Conservation (phyloP, 1,140 invertebrate genomes). For the Nixonia krombeini region DNA sequence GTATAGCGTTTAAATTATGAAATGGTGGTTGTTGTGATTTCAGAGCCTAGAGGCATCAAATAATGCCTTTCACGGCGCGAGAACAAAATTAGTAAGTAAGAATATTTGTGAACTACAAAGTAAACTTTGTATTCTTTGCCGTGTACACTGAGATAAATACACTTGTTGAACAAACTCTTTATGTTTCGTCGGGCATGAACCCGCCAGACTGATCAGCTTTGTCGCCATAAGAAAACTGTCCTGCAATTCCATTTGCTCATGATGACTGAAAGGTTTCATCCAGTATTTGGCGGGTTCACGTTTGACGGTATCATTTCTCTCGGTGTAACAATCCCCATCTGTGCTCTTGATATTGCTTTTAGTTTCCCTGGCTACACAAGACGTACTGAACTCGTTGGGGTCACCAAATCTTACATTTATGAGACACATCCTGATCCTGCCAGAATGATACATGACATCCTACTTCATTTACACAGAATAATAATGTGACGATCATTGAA, state of each 20-base stretch:
- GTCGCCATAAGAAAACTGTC: too few relatives aligned
- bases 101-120: constrained; percentile 69
- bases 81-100: constrained; percentile 74
- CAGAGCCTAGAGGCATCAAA: constrained; percentile 73
- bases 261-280: too few relatives aligned
- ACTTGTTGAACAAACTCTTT: constrained; percentile 22
- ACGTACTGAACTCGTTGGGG: constrained; percentile 15
- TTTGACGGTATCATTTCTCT: constrained; percentile 41
- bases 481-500: constrained; percentile 32
- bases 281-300: neutral
- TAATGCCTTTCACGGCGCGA: constrained; percentile 73
- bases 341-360: constrained; percentile 45
- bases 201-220: neutral
- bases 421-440: constrained; percentile 10
- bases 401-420: constrained; percentile 19
- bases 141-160: constrained; percentile 36
- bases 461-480: constrained; percentile 39
- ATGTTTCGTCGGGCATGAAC: neutral
- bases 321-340: constrained; percentile 26
- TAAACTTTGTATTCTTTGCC: constrained; percentile 54
- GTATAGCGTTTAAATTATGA: constrained; percentile 49
- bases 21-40: constrained; percentile 72
- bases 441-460: constrained; percentile 13
- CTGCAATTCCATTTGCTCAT: too few relatives aligned
- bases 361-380: constrained; percentile 31